phyloP scores from a whole-genome alignment of 2,113 vertebrate species.

The Eulacestoma nigropectus region DNA sequence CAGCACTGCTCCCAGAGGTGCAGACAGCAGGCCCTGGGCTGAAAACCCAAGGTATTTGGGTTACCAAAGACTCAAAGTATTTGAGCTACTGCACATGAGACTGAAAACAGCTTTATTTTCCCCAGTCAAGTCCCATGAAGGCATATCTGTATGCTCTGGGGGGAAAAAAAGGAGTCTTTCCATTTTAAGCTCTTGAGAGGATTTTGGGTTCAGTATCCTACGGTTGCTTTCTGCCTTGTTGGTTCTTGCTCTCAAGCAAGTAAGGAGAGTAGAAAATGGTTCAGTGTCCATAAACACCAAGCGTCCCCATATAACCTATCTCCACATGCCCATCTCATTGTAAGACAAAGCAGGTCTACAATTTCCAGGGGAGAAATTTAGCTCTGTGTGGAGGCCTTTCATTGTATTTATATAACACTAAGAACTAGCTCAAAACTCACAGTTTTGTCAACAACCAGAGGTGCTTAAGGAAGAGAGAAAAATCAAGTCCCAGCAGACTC shows the following conservation, averaged over 20 bases:
- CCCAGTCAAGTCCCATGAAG: neutral
- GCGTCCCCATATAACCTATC: neutral
- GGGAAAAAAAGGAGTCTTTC: neutral
- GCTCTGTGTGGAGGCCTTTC: neutral
- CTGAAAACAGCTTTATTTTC: neutral
- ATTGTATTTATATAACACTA: neutral
- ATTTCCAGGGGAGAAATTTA: neutral
- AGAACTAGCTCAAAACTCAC: neutral
- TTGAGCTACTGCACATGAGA: neutral
- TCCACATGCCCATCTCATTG: neutral
- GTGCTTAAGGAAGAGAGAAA: neutral
- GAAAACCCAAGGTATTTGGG: neutral
- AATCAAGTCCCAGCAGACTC: neutral
- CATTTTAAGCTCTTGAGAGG: neutral
- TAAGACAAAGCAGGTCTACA: neutral
- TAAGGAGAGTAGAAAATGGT: neutral
- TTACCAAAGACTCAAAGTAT: neutral
- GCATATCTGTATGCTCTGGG: neutral
- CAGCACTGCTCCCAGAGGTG: neutral
- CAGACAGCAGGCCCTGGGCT: neutral
- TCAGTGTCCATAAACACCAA: neutral
- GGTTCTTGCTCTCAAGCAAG: neutral
- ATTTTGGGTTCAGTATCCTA: neutral
- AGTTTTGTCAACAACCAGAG: neutral
- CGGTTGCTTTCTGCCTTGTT: neutral